Conservation (phyloP, 1,140 invertebrate genomes). For the Dendroctonus ponderosae region DNA sequence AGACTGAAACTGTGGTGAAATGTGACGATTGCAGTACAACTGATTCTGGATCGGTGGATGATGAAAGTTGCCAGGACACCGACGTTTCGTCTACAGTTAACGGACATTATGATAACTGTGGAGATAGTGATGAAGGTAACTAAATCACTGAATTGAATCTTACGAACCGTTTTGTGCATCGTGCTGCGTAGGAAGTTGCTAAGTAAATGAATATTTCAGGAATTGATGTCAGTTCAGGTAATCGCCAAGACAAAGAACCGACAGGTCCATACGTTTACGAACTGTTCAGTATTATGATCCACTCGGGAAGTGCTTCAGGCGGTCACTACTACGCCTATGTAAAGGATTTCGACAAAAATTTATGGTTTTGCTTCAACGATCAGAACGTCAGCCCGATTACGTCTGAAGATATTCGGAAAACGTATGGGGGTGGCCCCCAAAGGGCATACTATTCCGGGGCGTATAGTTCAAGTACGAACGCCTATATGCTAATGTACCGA, state of each 20-base stretch:
- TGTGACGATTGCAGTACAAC: constrained; percentile 69
- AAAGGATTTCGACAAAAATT: constrained; percentile 75
- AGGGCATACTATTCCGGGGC: constrained; percentile 72
- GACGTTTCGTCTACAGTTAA: constrained; percentile 48
- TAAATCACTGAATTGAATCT: not conserved
- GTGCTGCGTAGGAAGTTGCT: not conserved
- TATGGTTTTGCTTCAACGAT: constrained; percentile 86
- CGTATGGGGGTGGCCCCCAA: constrained; percentile 74
- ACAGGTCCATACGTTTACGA: constrained; percentile 81
- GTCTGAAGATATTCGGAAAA: constrained; percentile 79
- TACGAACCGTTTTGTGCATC: no score
- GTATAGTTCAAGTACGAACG: constrained; percentile 83
- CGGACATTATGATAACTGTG: constrained; percentile 48
- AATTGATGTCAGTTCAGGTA: constrained; percentile 47
- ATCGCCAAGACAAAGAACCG: constrained; percentile 44
- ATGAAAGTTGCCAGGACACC: constrained; percentile 59
- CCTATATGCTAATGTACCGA: constrained; percentile 92
- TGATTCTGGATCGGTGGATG: constrained; percentile 66
- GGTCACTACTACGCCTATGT: constrained; percentile 95
- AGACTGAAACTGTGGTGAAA: constrained; percentile 52
- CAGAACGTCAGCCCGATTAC: constrained; percentile 69
- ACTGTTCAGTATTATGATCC: constrained; percentile 91
- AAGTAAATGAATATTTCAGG: constrained; percentile 25
- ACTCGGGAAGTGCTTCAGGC: constrained; percentile 86
- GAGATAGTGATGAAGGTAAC: constrained; percentile 60